phyloP scores from a whole-genome alignment of 1,140 invertebrate genomes.

The Liolophura sinensis region DNA sequence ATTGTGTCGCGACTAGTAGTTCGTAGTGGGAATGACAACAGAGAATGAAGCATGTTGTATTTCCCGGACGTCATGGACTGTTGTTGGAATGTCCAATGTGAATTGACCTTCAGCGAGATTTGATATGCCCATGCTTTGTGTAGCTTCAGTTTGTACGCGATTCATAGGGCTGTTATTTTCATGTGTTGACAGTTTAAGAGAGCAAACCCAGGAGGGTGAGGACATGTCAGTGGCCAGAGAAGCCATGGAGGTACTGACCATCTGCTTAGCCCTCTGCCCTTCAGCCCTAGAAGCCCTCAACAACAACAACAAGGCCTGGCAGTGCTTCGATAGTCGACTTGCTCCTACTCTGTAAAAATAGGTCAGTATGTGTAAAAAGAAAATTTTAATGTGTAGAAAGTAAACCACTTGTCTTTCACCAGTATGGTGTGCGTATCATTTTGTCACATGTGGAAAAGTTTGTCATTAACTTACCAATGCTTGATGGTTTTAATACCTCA shows the following conservation, averaged over 20 bases:
- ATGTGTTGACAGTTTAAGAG: conserved; percentile 38
- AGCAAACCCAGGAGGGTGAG: conserved; percentile 42
- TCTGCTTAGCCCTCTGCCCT: conserved; percentile 84
- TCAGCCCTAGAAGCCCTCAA: conserved; percentile 72
- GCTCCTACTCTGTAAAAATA: conserved; percentile 72
- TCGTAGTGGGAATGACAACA: too few relatives aligned
- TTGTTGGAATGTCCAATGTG: too few relatives aligned
- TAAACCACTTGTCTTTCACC: too few relatives aligned
- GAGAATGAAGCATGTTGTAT: too few relatives aligned
- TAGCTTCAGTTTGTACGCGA: conserved; percentile 18
- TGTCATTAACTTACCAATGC: too few relatives aligned
- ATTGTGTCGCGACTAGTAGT: too few relatives aligned
- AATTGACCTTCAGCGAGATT: too few relatives aligned
- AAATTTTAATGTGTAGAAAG: background rate
- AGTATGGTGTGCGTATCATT: too few relatives aligned
- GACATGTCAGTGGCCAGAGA: conserved; percentile 79
- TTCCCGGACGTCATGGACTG: too few relatives aligned
- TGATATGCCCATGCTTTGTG: too few relatives aligned
- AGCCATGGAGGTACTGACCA: conserved; percentile 88
- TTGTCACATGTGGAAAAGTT: too few relatives aligned
- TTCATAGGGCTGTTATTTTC: conserved; percentile 18
- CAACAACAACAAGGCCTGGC: conserved; percentile 76
- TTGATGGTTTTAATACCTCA: too few relatives aligned
- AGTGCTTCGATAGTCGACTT: conserved; percentile 87
- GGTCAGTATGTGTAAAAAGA: conserved; percentile 40